Evolutionary conservation across 92 coral and sea anemone species (phyloP).

Genomic region (Galaxea fascicularis): DNA sequence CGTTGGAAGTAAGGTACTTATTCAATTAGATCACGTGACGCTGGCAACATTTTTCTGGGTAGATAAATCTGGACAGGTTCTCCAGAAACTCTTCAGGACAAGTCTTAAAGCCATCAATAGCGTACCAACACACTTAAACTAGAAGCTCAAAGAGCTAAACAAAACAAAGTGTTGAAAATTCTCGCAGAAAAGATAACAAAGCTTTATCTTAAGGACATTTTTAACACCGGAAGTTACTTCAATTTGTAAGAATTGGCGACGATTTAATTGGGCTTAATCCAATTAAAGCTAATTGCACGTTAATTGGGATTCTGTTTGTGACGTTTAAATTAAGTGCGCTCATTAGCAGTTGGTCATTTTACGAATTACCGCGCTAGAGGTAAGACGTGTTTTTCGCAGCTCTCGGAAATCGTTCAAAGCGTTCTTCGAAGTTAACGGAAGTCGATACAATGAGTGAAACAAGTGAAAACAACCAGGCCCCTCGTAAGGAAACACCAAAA

Average conservation of each 20-base stretch:
- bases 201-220: not conserved
- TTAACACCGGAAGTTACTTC: not conserved
- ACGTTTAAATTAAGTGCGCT: not conserved
- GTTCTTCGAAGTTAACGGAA: not conserved
- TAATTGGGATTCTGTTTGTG: slow-evolving; percentile 14
- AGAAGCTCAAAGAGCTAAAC: not conserved
- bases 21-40: slow-evolving; percentile 26
- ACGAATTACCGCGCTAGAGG: slow-evolving; percentile 6
- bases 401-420: slow-evolving; percentile 2
- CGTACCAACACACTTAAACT: not conserved
- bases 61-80: not conserved
- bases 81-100: not conserved
- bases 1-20: not conserved
- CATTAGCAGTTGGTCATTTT: slow-evolving; percentile 14
- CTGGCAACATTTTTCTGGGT: not conserved
- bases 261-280: slow-evolving; percentile 1
- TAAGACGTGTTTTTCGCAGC: slow-evolving; percentile 38
- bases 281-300: not conserved
- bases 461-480: not conserved
- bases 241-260: not conserved
- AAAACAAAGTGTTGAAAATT: not conserved
- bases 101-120: not conserved
- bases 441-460: not conserved
- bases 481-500: not conserved
- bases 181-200: not conserved